Evolutionary conservation across 2,888 invertebrate species (phyloP).

Genomic region (Lapara coniferarum): DNA sequence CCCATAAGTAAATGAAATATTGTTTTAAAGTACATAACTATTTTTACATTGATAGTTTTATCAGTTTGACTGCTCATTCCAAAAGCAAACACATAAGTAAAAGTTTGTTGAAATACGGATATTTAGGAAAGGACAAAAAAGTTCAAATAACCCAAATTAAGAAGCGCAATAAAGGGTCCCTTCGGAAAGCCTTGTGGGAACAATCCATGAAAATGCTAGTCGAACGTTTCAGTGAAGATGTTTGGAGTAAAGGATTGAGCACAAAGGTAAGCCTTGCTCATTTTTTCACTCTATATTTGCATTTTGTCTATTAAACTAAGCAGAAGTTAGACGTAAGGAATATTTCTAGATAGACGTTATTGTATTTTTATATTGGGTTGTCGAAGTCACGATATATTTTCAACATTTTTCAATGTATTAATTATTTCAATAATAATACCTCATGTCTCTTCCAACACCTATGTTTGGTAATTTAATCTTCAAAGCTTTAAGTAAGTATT

Average conservation of each 20-base stretch:
- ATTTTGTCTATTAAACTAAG: conserved; percentile 22
- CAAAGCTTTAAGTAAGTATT: too few relatives aligned
- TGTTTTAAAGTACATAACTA: too few relatives aligned
- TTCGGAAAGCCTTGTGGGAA: conserved; percentile 70
- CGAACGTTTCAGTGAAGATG: conserved; percentile 64
- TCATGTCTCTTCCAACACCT: too few relatives aligned
- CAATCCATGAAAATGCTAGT: conserved; percentile 71
- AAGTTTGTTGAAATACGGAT: conserved; percentile 55
- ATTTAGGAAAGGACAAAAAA: conserved; percentile 66
- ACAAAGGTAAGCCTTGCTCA: conserved; percentile 41
- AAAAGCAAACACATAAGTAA: conserved; percentile 40
- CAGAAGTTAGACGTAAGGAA: neutral
- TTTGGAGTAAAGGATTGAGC: conserved; percentile 61
- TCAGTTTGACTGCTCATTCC: neutral
- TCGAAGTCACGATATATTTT: neutral
- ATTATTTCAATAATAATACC: too few relatives aligned
- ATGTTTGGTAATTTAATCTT: too few relatives aligned
- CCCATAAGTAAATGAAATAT: too few relatives aligned
- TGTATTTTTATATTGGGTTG: neutral
- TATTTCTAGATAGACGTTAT: neutral
- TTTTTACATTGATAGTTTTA: neutral
- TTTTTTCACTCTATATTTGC: conserved; percentile 18
- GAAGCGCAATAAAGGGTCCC: conserved; percentile 71
- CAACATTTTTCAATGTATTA: neutral
- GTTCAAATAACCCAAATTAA: conserved; percentile 75